Conservation (phyloP, 2,113 vertebrate genomes). For the Poecilia latipinna region DNA sequence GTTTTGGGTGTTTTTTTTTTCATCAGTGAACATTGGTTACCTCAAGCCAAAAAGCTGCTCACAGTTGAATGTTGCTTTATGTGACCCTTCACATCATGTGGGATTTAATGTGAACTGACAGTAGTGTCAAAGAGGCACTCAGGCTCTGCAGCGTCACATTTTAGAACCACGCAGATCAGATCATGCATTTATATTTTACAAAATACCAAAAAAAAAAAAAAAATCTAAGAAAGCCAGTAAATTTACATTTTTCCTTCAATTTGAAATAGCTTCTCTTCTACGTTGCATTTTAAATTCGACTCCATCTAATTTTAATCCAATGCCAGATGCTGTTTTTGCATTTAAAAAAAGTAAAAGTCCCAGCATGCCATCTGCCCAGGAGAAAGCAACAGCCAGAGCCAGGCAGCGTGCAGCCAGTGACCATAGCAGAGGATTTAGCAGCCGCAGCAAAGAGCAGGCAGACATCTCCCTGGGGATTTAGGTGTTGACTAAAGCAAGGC, state of each 20-base stretch:
- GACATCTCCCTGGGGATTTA: constrained; percentile 5
- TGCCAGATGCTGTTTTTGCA: neutral
- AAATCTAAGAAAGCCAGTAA: neutral
- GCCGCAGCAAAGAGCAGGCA: neutral
- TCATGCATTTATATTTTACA: constrained; percentile 18
- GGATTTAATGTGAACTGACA: constrained; percentile 16
- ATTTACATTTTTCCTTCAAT: neutral
- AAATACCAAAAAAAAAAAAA: neutral
- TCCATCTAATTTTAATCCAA: neutral
- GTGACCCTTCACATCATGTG: neutral
- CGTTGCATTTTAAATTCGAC: neutral
- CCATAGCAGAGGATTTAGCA: neutral
- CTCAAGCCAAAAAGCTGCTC: constrained; percentile 1
- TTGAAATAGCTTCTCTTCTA: neutral
- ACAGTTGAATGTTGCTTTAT: neutral
- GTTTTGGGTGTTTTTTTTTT: neutral
- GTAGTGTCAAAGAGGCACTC: constrained; percentile 5
- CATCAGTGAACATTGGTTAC: neutral
- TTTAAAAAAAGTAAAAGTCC: neutral
- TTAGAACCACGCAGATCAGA: constrained; percentile 1
- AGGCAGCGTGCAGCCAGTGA: neutral
- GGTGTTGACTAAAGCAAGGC: neutral
- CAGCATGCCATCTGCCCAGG: neutral
- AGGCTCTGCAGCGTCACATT: neutral
- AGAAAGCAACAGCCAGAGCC: constrained; percentile 1